Evolutionary conservation across 2,888 invertebrate species (phyloP), one percentile per base, ranked within the genome.

Genomic region (Anaspis maculata): DNA sequence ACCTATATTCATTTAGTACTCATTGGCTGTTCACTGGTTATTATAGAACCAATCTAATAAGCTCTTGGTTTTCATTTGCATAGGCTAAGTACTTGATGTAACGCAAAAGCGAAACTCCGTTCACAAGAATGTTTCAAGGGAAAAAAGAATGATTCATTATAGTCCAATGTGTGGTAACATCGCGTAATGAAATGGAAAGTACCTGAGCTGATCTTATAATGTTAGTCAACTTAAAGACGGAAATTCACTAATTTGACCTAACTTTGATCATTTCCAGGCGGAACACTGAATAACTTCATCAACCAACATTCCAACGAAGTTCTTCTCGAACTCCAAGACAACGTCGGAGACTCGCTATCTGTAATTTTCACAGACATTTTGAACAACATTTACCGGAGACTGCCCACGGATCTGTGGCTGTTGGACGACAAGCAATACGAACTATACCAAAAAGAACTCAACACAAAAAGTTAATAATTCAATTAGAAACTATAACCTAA

Each of bases 281-380:
- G 70, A 31, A 74, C 75, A 1, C 69, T 76, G 9, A 75, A 76
- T 43, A 59, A 64, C 2, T 75, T 76, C 48, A 55, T 76, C 0
- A 76, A 76, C 56, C 71, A 74, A 52, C 73, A 76, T 51, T 70
- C 71, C 2, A 60, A 70, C 36, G 74, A 75, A 44, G 71, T 76
- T n/a, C 67, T 76, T n/a, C 54, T 62, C 1, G 76, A 76, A 51
- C 49, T 76, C 27, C 64, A 71, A 31, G 71, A 73, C 12, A 73
- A 71, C 44, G 61, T 76, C 27, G 72, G 72, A 23, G 61, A 66
- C 34, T 73, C 72, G 37, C 54, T 76, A 32, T 68, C 71, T 1
- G 65, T 62, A 25, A 71, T 75, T 23, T 74, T 76, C 48, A 69
- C 66, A 33, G 69, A 69, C 10, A 57, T 76, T 13, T 71, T 74